A percentile compares a stretch with the other conserved stretches of the same genome.
Conservation (phyloP, 2,888 invertebrate species). For the Dryococelus australis region DNA sequence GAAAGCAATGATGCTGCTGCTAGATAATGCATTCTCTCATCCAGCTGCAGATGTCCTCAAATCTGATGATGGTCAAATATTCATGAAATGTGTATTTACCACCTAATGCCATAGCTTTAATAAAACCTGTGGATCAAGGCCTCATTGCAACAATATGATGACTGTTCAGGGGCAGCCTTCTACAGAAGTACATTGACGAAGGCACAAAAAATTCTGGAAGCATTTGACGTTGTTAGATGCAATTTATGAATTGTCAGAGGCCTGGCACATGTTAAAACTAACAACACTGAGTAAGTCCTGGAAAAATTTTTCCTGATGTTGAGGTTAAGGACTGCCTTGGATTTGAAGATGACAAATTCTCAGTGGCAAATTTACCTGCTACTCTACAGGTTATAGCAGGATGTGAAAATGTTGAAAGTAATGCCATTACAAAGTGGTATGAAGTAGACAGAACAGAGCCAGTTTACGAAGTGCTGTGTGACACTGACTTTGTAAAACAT, state of each 20-base stretch:
- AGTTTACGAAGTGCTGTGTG: background rate
- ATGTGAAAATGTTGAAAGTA: background rate
- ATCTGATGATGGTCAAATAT: background rate
- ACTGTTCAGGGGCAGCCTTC: background rate
- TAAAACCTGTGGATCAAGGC: background rate
- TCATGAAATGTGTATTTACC: background rate
- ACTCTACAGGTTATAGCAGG: background rate
- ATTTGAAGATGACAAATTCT: background rate
- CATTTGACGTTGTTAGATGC: background rate
- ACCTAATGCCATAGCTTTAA: background rate
- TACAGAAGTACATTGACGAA: too few species aligned
- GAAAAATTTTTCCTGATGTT: background rate
- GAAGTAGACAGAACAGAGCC: background rate
- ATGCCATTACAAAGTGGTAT: background rate
- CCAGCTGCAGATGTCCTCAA: background rate
- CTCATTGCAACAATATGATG: background rate
- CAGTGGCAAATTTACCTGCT: background rate
- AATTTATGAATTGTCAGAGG: background rate
- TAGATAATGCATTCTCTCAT: slow-evolving; percentile 10
- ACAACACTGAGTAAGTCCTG: background rate
- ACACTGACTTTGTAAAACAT: background rate
- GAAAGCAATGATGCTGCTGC: background rate
- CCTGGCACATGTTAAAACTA: background rate
- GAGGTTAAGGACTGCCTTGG: background rate
- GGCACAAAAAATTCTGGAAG: background rate